A percentile compares a stretch with the other conserved stretches of the same genome.
These are phyloP conservation scores for Mythimna loreyi DNA, from an alignment of 2,888 invertebrate genomes.

Conservation along the genomic window DNA sequence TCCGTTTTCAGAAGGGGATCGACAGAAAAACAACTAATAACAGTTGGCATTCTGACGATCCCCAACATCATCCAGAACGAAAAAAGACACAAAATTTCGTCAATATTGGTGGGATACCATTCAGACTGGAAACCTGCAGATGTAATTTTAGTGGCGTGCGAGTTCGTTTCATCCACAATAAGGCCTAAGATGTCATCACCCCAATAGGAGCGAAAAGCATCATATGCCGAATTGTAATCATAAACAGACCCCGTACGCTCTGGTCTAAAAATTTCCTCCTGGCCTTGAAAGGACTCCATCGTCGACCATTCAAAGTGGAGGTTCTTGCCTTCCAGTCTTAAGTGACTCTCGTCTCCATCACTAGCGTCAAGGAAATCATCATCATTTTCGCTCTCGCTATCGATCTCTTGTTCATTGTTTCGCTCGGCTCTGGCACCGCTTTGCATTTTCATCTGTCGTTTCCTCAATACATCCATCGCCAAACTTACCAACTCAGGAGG, in stretches of 20 bases:
- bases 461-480: background rate
- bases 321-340: conserved; percentile 4
- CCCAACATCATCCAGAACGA: conserved; percentile 27
- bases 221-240: background rate
- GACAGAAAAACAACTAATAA: conserved; percentile 9
- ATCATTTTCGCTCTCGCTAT: background rate
- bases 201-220: conserved; percentile 3
- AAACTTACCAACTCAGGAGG: conserved; percentile 3
- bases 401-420: background rate
- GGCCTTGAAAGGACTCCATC: conserved; percentile 27
- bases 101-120: no score
- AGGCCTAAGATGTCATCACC: background rate
- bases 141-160: no score
- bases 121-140: no score
- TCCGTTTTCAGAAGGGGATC: conserved; percentile 7
- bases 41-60: conserved; percentile 26
- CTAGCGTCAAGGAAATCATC: conserved; percentile 1
- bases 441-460: background rate
- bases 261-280: conserved; percentile 16
- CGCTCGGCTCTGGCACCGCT: background rate
- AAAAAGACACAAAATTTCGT: conserved; percentile 14
- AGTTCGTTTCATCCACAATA: background rate
- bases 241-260: background rate
- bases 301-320: conserved; percentile 18
- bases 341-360: background rate